Evolutionary conservation across 2,888 invertebrate genomes (phyloP).

Genomic region (Gnatocerus cornutus): DNA sequence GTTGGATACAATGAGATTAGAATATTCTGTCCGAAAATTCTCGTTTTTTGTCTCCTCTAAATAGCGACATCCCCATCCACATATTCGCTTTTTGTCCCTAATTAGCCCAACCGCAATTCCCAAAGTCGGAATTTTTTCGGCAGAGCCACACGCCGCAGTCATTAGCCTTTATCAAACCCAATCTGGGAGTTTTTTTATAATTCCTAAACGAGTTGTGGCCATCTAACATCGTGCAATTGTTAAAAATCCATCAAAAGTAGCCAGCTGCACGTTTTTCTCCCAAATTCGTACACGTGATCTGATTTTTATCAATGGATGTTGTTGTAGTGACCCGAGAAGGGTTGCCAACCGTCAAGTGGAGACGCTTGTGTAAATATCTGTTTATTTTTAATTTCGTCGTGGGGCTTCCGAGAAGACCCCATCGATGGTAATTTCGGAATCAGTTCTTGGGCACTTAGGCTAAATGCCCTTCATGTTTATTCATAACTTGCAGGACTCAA

Average conservation of each 20-base stretch:
- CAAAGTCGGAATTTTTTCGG: constrained; percentile 24
- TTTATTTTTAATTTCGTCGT: constrained; percentile 18
- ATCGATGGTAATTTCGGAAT: background rate
- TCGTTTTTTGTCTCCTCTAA: too few species aligned
- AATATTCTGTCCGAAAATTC: too few species aligned
- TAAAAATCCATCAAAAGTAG: constrained; percentile 44
- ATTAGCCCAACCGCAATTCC: constrained; percentile 31
- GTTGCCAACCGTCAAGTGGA: constrained; percentile 55
- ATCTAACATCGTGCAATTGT: constrained; percentile 34
- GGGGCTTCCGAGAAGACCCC: background rate
- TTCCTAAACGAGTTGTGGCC: constrained; percentile 23
- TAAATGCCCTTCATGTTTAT: constrained; percentile 61
- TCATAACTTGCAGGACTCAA: constrained; percentile 58
- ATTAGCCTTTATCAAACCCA: constrained; percentile 31
- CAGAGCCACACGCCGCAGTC: constrained; percentile 25
- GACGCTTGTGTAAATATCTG: constrained; percentile 32
- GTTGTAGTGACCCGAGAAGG: constrained; percentile 62
- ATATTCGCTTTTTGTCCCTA: constrained; percentile 6
- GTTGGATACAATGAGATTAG: background rate
- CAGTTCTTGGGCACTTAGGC: constrained; percentile 57
- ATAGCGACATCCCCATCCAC: background rate
- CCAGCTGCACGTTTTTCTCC: constrained; percentile 34
- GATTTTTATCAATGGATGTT: constrained; percentile 52
- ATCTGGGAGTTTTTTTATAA: constrained; percentile 22
- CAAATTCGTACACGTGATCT: constrained; percentile 41